Evolutionary conservation across 2,888 invertebrate genomes (phyloP), one percentile per base, ranked within the genome.

Genomic region (Saturnia pavonia): DNA sequence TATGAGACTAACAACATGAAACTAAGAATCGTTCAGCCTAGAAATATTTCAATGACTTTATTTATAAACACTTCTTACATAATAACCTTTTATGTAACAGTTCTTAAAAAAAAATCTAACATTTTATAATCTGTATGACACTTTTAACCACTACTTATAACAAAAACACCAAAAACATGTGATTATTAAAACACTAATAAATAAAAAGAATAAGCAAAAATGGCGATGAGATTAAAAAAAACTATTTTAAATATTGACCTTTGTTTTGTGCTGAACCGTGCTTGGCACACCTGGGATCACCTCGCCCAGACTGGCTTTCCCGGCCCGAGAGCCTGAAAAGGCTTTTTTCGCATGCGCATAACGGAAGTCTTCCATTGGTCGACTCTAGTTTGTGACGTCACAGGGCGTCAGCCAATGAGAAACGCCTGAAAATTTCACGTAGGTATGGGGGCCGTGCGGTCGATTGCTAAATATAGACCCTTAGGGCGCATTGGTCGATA

Each of bases 271-370:
- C 79, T 79, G 87, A 83, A 85, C 86, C 84, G 87, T 85, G 90
- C 91, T 91, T 86, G 85, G 90, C 91, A 89, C 93, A 92, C 93
- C 92, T 91, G 92, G 87, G 86, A 83, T 82, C 88, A 87, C 89
- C 90, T 89, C 87, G 88, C 90, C 91, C 92, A 86, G 90, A 93
- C 92, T 92, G 92, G 82, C 82, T 77, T 78, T 77, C 83, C 81
- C 77, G 78, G 80, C 78, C 82, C 80, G 79, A 77, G 82, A 83
- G 85, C 83, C 84, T 80, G 82, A 80, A 82, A 82, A 87, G 85
- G 83, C 88, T 87, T 77, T 74, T 71, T 71, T 79, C 88, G 80
- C 91, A 91, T 92, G 91, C 92, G 92, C 89, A 80, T 73, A 73
- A 71, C 78, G 63, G 71, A 65, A 75, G 78, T 74, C 79, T 76